phyloP scores from a whole-genome alignment of 2,888 invertebrate genomes.

The Poecilus cupreus region DNA sequence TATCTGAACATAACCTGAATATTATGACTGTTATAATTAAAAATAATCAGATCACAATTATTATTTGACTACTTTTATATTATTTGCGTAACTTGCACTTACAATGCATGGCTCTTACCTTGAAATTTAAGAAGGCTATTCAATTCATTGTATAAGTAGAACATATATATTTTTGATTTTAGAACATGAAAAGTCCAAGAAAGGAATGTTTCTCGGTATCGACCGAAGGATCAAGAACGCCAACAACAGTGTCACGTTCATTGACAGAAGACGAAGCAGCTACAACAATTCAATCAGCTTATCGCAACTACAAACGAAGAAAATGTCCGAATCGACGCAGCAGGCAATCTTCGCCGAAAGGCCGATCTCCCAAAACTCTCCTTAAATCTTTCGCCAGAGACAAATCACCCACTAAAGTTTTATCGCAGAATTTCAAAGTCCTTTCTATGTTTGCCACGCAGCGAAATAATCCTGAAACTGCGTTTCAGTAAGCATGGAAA shows the following conservation, averaged over 20 bases:
- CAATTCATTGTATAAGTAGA: neutral
- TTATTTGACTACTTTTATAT: neutral
- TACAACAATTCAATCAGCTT: constrained; percentile 70
- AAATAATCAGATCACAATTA: constrained; percentile 12
- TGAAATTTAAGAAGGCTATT: constrained; percentile 64
- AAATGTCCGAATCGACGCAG: neutral
- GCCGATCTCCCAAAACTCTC: constrained; percentile 62
- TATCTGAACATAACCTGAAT: constrained; percentile 40
- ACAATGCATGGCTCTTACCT: constrained; percentile 73
- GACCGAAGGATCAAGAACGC: constrained; percentile 2
- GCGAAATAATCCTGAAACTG: neutral
- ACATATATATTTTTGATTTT: neutral
- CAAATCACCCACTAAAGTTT: constrained; percentile 68
- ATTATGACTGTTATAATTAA: neutral
- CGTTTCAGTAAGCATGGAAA: neutral
- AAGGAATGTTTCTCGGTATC: neutral
- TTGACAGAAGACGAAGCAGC: constrained; percentile 68
- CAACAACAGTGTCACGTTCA: neutral
- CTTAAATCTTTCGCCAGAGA: constrained; percentile 66
- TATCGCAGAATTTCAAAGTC: constrained; percentile 59
- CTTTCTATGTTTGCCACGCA: constrained; percentile 59
- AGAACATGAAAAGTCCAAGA: constrained; percentile 59
- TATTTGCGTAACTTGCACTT: constrained; percentile 67
- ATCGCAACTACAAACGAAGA: constrained; percentile 67
- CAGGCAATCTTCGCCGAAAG: neutral